Evolutionary conservation across 2,888 invertebrate species (phyloP), one percentile per base, ranked within the genome.

Genomic region (Trichogramma evanescens): DNA sequence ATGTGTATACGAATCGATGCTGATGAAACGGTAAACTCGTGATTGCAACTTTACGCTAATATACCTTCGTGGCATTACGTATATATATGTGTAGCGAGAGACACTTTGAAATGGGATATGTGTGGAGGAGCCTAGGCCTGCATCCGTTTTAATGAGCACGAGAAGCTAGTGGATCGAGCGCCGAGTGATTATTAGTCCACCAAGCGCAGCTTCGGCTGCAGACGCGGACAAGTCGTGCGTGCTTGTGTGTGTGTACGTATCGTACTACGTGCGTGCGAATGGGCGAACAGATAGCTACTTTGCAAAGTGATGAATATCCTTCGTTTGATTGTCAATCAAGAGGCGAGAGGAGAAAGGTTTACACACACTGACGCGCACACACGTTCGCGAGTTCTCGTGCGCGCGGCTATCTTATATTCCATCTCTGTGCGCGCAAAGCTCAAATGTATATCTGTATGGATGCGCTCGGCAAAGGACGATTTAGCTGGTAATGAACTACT

Each of bases 261-360:
- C 26, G 26, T 26, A 26, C 26, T 26, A 26, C 26, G 26, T 26
- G n/a, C 4, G 49, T 39, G 46, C 9, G 45, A 38, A 48, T 49
- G 40, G 48, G 6, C 5, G 48, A 5, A 4, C 10, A 6, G 10
- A 48, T 13, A 13, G 48, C 48, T 13, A 26, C 26, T 26, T 26
- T 48, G 7, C 48, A 56, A 41, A 51, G 46, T 50, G 59, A 62
- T 59, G 54, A 54, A 62, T 62, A 58, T 62, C 26, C 26, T 50
- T 38, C 50, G 46, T 56, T 56, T 62, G 50, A 62, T 56, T 62
- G 62, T 59, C 56, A 62, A 62, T 62, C 58, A 50, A 49, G 56
- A 48, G 9, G 8, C 50, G 45, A 50, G 56, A 45, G 58, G 56
- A 54, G 56, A 62, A 53, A 58, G 58, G 53, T 54, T 54, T 40